Conservation (phyloP, 2,888 invertebrate genomes). For the Tupiocoris notatus region DNA sequence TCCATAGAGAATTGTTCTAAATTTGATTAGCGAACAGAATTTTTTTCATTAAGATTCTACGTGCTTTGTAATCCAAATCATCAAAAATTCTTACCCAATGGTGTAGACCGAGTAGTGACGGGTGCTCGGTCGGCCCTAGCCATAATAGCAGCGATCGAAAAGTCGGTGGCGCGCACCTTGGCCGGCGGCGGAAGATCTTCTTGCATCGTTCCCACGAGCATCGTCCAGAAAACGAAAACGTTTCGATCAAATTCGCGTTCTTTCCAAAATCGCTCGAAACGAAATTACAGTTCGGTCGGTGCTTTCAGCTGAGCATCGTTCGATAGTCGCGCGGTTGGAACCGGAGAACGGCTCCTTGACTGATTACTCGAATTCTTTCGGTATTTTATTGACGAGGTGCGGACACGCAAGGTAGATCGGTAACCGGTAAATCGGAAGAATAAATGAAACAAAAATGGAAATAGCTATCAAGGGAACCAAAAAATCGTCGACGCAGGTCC, state of each 20-base stretch:
- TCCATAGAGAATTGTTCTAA: too few species aligned
- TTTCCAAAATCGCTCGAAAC: too few species aligned
- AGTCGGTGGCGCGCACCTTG: slow-evolving; percentile 74
- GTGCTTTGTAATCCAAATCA: not conserved
- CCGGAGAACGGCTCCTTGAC: not conserved
- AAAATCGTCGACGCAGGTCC: slow-evolving; percentile 18
- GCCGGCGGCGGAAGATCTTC: slow-evolving; percentile 57
- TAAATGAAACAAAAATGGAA: slow-evolving; percentile 10
- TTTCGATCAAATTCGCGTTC: too few species aligned
- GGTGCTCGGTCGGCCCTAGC: slow-evolving; percentile 59
- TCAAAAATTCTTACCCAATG: slow-evolving; percentile 9
- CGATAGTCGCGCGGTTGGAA: not conserved
- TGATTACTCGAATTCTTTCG: not conserved
- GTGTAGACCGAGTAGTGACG: slow-evolving; percentile 20
- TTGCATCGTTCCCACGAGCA: slow-evolving; percentile 58
- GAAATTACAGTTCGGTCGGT: too few species aligned
- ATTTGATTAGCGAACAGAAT: too few species aligned
- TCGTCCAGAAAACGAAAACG: slow-evolving; percentile 48
- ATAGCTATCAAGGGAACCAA: slow-evolving; percentile 1
- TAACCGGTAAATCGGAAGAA: not conserved
- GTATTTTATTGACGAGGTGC: not conserved
- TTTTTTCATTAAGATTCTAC: too few species aligned
- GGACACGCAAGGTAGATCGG: too few species aligned
- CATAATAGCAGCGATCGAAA: slow-evolving; percentile 95
- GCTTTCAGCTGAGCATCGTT: not conserved